A percentile compares a stretch with the other conserved stretches of the same genome.
phyloP scores from a whole-genome alignment of 2,113 vertebrate genomes.

The Hipposideros armiger region DNA sequence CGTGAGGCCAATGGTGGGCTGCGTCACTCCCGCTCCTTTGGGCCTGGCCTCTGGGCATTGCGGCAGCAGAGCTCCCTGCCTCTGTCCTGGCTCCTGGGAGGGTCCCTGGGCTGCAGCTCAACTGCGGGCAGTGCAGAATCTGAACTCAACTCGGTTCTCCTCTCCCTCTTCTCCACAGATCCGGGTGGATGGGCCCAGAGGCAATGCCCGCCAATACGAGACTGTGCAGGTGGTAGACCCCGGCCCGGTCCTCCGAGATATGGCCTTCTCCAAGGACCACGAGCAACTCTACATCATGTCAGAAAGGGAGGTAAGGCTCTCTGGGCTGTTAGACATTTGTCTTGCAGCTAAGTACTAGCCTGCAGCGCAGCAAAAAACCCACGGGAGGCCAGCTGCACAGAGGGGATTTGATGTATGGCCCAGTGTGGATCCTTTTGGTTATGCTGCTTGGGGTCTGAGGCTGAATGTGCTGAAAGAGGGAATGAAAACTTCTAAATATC shows the following conservation, averaged over 20 bases:
- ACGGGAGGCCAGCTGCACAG: background rate
- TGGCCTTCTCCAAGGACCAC: constrained; percentile 96
- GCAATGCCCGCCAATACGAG: constrained; percentile 94
- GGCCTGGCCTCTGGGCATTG: too few species aligned
- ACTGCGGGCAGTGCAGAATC: accelerated
- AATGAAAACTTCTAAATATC: constrained; percentile 29
- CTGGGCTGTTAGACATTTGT: background rate
- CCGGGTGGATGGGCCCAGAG: constrained; percentile 94
- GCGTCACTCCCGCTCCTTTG: background rate
- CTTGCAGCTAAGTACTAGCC: constrained; percentile 50
- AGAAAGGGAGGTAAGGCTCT: constrained; percentile 94
- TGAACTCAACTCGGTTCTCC: background rate
- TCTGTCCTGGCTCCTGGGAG: background rate
- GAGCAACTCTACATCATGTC: constrained; percentile 98
- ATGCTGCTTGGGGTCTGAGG: constrained; percentile 27
- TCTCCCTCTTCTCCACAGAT: constrained; percentile 88
- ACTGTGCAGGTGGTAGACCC: constrained; percentile 95
- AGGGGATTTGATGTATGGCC: constrained; percentile 57
- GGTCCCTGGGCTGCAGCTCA: background rate
- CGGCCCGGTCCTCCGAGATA: constrained; percentile 94
- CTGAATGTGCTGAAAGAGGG: background rate
- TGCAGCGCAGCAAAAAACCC: background rate
- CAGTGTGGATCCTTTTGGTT: constrained; percentile 2
- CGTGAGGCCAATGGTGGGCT: accelerated
- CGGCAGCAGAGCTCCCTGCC: background rate